A percentile compares a stretch with the other conserved stretches of the same genome.
Evolutionary conservation across 2,113 vertebrate genomes (phyloP).

Genomic region (Gobiocypris rarus): DNA sequence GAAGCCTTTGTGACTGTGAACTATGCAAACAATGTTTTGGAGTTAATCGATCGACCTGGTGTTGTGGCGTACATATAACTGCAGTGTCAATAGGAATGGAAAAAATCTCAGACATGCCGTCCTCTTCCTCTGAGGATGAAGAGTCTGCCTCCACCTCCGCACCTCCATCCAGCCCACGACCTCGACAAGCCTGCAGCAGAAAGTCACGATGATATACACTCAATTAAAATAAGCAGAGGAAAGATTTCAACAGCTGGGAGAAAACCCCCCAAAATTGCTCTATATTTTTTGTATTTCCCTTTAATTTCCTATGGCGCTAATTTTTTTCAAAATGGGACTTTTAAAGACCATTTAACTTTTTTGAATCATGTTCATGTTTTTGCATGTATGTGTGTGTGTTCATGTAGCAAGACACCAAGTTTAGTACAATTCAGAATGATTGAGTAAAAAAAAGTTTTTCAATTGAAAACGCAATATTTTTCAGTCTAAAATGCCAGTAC

Average conservation of each 20-base stretch:
- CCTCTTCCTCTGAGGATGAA: not conserved
- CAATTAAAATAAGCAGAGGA: too few relatives aligned
- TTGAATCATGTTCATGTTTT: too few relatives aligned
- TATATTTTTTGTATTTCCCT: too few relatives aligned
- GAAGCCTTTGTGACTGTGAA: not conserved
- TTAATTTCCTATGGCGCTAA: too few relatives aligned
- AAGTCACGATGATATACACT: not conserved
- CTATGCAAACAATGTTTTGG: not conserved
- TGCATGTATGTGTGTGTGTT: too few relatives aligned
- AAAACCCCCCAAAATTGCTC: not conserved
- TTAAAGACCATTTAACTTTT: too few relatives aligned
- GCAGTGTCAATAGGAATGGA: slow-evolving; percentile 71
- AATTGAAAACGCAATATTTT: too few relatives aligned
- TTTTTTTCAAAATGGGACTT: too few relatives aligned
- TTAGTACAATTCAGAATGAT: too few relatives aligned
- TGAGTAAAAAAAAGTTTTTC: too few relatives aligned
- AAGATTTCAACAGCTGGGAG: not conserved
- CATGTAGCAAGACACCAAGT: too few relatives aligned
- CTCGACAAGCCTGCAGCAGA: slow-evolving; percentile 76
- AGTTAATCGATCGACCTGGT: slow-evolving; percentile 66
- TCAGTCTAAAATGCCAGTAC: too few relatives aligned
- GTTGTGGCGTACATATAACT: slow-evolving; percentile 78
- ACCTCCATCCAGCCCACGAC: slow-evolving; percentile 62
- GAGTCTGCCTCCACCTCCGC: slow-evolving; percentile 70
- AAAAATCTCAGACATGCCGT: slow-evolving; percentile 56